Percentiles rank a stretch among this genome's conserved stretches.
These are phyloP conservation scores for Sula dactylatra DNA, from an alignment of 2,113 vertebrate species.

Conservation along the genomic window DNA sequence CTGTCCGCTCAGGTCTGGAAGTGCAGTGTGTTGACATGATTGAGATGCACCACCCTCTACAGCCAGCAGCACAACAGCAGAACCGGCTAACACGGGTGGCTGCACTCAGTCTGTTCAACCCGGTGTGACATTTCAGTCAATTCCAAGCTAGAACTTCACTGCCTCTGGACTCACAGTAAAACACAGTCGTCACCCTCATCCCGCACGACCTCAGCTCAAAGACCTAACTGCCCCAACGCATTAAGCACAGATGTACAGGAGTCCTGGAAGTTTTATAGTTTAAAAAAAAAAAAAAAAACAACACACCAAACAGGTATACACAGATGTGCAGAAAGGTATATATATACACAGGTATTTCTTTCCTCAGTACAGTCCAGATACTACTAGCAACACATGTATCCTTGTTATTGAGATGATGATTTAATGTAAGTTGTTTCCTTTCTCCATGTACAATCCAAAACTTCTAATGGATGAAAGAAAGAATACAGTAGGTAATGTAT, in stretches of 20 bases:
- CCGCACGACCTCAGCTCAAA: not conserved
- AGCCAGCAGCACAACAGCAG: not conserved
- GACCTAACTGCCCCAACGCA: fast-evolving
- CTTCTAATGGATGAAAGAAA: not conserved
- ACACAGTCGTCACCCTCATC: not conserved
- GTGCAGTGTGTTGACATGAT: fast-evolving
- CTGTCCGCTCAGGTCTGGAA: fast-evolving
- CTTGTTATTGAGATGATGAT: not conserved
- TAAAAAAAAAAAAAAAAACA: not conserved
- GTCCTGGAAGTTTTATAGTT: not conserved
- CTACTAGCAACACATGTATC: not conserved
- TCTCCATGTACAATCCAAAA: not conserved
- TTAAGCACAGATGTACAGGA: not conserved
- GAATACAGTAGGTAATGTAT: fast-evolving
- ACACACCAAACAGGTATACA: no score
- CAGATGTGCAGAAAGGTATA: no score
- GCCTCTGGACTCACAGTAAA: not conserved
- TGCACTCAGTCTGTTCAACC: not conserved
- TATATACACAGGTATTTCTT: fast-evolving
- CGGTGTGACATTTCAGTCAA: not conserved
- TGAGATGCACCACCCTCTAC: fast-evolving
- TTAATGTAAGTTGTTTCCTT: not conserved
- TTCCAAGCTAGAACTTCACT: not conserved
- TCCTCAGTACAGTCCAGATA: not conserved
- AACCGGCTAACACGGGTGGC: not conserved